A percentile compares a stretch with the other conserved stretches of the same genome.
Evolutionary conservation across 2,888 invertebrate genomes (phyloP).

Genomic region (Argyresthia goedartella): DNA sequence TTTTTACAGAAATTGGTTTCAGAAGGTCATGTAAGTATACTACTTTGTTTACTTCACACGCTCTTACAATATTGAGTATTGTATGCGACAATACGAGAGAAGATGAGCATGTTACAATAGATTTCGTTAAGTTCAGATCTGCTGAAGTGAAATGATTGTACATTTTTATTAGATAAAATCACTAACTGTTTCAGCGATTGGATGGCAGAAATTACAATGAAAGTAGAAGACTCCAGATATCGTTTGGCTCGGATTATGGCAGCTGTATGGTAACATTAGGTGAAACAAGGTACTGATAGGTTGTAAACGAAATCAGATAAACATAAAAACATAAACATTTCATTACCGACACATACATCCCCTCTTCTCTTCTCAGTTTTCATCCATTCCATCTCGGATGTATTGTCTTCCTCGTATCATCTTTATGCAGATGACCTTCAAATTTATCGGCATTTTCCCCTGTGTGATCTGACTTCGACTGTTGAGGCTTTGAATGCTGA

Average conservation of each 20-base stretch:
- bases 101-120: not conserved
- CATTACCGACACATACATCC: too few relatives aligned
- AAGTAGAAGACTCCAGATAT: conserved; percentile 77
- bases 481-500: too few relatives aligned
- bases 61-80: not conserved
- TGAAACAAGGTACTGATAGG: conserved; percentile 85
- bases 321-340: too few relatives aligned
- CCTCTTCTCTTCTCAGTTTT: too few relatives aligned
- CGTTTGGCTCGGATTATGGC: conserved; percentile 88
- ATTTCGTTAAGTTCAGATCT: not conserved
- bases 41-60: not conserved
- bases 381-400: too few relatives aligned
- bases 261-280: conserved; percentile 83
- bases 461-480: too few relatives aligned
- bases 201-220: conserved; percentile 85
- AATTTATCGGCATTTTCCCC: too few relatives aligned
- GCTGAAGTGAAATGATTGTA: not conserved
- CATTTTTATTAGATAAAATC: not conserved
- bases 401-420: too few relatives aligned
- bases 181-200: conserved; percentile 71
- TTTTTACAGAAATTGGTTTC: conserved; percentile 76
- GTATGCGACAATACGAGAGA: too few relatives aligned
- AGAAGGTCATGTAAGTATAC: conserved; percentile 72
- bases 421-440: too few relatives aligned
- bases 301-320: too few relatives aligned